Evolutionary conservation across 2,113 vertebrate genomes (phyloP).

Genomic region (Nesoenas mayeri): DNA sequence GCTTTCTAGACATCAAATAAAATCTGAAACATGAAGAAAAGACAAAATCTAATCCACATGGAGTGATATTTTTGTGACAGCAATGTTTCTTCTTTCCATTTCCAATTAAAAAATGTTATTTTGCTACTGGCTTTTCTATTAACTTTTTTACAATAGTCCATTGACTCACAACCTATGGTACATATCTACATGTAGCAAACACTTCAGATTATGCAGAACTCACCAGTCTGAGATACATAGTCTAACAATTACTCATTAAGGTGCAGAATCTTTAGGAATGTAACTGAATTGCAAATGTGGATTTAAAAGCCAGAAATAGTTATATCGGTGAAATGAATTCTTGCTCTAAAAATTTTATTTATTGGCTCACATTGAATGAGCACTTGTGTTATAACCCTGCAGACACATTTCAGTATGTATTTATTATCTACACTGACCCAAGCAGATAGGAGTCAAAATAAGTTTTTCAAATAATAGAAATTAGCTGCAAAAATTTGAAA

Average conservation of each 20-base stretch:
- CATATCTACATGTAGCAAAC: background rate
- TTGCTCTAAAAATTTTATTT: background rate
- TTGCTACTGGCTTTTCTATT: background rate
- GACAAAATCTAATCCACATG: background rate
- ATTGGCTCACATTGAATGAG: background rate
- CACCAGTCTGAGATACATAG: background rate
- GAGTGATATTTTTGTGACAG: background rate
- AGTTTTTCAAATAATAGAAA: background rate
- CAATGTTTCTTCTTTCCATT: background rate
- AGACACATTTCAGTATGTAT: background rate
- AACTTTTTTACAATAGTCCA: background rate
- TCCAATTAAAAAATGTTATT: background rate
- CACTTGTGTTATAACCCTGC: background rate
- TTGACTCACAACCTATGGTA: background rate
- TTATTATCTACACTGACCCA: background rate
- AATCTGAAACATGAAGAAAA: background rate
- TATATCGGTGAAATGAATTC: background rate
- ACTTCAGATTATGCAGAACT: background rate
- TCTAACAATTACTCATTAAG: background rate
- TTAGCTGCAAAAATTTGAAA: background rate
- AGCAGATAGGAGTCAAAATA: background rate
- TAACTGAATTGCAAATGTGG: background rate
- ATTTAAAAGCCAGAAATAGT: background rate
- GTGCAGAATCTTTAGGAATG: background rate
- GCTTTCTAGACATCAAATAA: background rate